Percentiles rank a stretch among this genome's conserved stretches.
Conservation (phyloP, 2,113 vertebrate genomes). For the Esox niger region DNA sequence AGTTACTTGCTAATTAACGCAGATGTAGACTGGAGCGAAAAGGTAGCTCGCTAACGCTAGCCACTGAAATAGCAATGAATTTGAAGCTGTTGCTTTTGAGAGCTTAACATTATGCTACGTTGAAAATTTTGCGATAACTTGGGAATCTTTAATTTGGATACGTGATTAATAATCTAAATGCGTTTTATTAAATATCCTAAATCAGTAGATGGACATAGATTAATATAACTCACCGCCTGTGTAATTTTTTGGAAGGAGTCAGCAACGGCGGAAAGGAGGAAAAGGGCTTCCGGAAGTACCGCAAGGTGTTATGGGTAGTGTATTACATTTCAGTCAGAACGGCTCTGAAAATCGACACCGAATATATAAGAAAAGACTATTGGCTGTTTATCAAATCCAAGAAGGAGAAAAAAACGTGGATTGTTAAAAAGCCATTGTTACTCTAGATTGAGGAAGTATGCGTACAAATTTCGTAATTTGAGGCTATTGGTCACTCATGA, state of each 20-base stretch:
- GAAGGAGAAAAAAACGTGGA: too few relatives aligned
- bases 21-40: neutral
- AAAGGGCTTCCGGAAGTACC: slow-evolving; percentile 60
- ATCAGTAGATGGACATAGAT: slow-evolving; percentile 54
- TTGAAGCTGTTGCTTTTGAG: too few relatives aligned
- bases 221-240: slow-evolving; percentile 58
- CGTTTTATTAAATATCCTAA: neutral
- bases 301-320: slow-evolving; percentile 57
- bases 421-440: too few relatives aligned
- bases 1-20: neutral
- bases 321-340: slow-evolving; percentile 7
- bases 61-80: neutral
- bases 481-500: too few relatives aligned
- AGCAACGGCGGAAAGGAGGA: slow-evolving; percentile 57
- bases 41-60: neutral
- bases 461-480: too few relatives aligned
- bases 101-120: too few relatives aligned
- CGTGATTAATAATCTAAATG: too few relatives aligned
- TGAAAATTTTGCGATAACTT: neutral
- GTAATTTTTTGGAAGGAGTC: slow-evolving; percentile 54
- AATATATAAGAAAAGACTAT: too few relatives aligned
- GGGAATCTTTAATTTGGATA: too few relatives aligned
- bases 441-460: too few relatives aligned
- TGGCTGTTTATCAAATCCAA: too few relatives aligned
- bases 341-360: too few relatives aligned